Base-by-base conservation (phyloP, 1,140 invertebrate species). In the Drosophila funebris region DNA sequence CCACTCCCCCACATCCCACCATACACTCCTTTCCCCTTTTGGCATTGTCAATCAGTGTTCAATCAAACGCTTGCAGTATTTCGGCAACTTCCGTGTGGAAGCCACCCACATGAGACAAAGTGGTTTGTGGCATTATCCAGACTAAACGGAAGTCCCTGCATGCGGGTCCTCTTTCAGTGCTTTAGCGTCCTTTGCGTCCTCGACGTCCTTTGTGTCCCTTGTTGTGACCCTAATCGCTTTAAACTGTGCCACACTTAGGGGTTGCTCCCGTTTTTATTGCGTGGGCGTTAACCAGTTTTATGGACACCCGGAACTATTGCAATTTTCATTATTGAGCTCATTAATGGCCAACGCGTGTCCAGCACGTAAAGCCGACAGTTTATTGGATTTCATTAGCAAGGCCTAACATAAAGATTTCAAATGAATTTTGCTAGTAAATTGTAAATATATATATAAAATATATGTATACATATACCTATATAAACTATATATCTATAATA, bases 211-310 rank as follows among this genome's bases (percentile, higher is more conserved):
- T 46, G 11, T 7, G 29, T 36, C 44, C 50, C 41, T 73, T 73
- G 64, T 84, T 84, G 75, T 82, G 82, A 82, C 82, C 82, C 78
- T 85, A 87, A 85, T 85, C 82, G 77, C 77, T 81, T 85, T 78
- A 81, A 81, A 78, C 52, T 78, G 71, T 71, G 76, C 67, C 73
- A 79, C 73, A 76, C 39, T 83, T 83, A 78, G 29, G 77, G 77
- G 78, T 78, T 63, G 71, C 48, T 71, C 66, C 60, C 61, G 57
- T 58, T 63, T 77, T 78, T 60, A 81, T 78, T 76, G 81, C 68
- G 62, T 85, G 81, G 81, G 81, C 83, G 81, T 85, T 77, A 71
- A 84, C 76, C 61, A 57, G 68, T 70, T 76, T 74, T 78, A 78
- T 77, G 60, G 41, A 60, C 78, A 46, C 50, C 78, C 69, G 63